Base-by-base conservation (phyloP, 1,140 invertebrate species). In the Gryllus bimaculatus region DNA sequence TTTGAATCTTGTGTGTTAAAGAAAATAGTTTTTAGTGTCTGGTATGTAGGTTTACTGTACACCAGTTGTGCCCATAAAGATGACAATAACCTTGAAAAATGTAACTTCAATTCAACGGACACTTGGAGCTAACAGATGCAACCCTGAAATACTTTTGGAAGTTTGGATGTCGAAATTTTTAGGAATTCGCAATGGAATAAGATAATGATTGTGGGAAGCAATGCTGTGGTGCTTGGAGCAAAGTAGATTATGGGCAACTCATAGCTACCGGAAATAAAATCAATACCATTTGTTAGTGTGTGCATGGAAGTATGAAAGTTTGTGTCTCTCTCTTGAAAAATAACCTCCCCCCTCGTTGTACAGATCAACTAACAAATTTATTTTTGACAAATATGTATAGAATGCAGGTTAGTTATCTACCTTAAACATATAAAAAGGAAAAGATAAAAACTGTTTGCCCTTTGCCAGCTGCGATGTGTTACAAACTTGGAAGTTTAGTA, bases 351-450 rank as follows among this genome's bases (percentile, higher is more conserved):
- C 79, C 75, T 79, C 54, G 76, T 79, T 79, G 76, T 79, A 79
- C 79, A 79, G 79, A 77, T 76, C 75, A 79, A 74, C 78, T 75
- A 79, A 79, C 79, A 79, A 77, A 79, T 79, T 79, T 79, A 79
- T 79, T 79, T 79, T 79, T 79, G 78, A 79, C 79, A 79, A 79
- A 77, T 77, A 79, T 79, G 79, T 79, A 79, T 79, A 79, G 76
- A 79, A 48, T 79, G 75, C 79, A 79, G 54, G 79, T 79, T 79
- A 74, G 76, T 39, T 79, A 76, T 21, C 26, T 47, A 73, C 78
- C 73, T 78, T 21, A 74, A 47, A 66, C 54, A 13, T 66, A 75
- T 47, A 75, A 75, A 26, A 75, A 13, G 74, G 74, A 26, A 47
- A 75, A 75, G 20, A 75, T 39, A 39, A 39, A 20, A 75, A 47